Percentiles rank a stretch among this genome's conserved stretches.
Evolutionary conservation across 2,797 vertebrate genomes (phyloP).

Genomic region (Semotilus atromaculatus): DNA sequence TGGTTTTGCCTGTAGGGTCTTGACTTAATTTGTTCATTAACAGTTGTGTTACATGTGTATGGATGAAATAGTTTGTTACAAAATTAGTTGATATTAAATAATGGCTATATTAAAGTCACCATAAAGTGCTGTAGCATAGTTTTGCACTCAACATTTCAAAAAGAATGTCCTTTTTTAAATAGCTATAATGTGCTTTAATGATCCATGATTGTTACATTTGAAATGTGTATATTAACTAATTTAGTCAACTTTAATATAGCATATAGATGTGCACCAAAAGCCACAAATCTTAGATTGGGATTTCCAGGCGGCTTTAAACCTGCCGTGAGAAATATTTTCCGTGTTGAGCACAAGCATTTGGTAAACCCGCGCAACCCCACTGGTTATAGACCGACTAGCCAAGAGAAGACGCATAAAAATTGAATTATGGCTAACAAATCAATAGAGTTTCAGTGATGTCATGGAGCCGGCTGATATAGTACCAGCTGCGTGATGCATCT

Average conservation of each 20-base stretch:
- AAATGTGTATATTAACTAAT: not conserved
- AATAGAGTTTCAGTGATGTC: slow-evolving; percentile 23
- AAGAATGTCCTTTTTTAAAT: not conserved
- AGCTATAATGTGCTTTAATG: not conserved
- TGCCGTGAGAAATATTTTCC: slow-evolving; percentile 27
- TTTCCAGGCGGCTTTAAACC: slow-evolving; percentile 6
- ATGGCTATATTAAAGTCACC: not conserved
- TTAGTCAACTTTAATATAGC: not conserved
- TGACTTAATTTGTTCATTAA: not conserved
- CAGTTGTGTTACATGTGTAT: not conserved
- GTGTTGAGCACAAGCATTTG: not conserved
- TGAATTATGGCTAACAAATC: slow-evolving; percentile 53
- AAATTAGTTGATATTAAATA: not conserved
- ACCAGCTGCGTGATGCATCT: slow-evolving; percentile 49
- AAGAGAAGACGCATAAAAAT: slow-evolving; percentile 37
- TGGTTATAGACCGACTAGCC: slow-evolving; percentile 18
- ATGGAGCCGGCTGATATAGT: slow-evolving; percentile 22
- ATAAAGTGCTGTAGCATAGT: not conserved
- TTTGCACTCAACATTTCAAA: not conserved
- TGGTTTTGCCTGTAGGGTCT: not conserved
- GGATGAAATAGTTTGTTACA: not conserved
- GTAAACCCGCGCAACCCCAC: not conserved
- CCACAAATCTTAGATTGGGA: not conserved
- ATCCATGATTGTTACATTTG: not conserved
- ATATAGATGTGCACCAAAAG: not conserved